Conservation (phyloP, 2,113 vertebrate genomes). For the Abramis brama region DNA sequence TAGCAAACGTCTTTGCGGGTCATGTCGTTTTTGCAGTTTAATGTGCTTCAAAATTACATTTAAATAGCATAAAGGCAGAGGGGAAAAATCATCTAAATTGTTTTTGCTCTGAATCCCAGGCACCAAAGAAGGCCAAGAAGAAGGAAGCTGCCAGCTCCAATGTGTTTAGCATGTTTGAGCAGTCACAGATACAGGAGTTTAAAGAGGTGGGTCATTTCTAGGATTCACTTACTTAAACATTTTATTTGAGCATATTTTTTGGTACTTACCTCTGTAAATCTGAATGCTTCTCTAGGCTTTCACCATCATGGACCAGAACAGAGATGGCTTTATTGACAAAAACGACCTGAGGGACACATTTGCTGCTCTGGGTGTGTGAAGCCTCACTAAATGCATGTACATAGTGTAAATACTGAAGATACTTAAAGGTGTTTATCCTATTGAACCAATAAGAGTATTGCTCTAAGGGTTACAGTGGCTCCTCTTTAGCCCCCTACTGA, state of each 20-base stretch:
- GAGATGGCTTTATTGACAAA: constrained; percentile 89
- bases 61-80: neutral
- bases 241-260: neutral
- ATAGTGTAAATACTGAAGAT: neutral
- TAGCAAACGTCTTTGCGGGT: neutral
- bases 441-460: neutral
- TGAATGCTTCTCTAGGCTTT: constrained; percentile 77
- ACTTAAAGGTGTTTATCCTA: neutral
- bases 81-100: neutral
- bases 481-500: neutral
- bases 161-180: constrained; percentile 92
- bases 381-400: neutral
- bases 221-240: neutral
- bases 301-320: constrained; percentile 94
- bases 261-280: neutral
- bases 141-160: constrained; percentile 83
- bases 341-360: constrained; percentile 85
- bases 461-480: neutral
- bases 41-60: neutral
- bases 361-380: constrained; percentile 78
- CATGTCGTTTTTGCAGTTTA: neutral
- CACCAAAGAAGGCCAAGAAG: constrained; percentile 88
- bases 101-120: constrained; percentile 64
- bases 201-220: constrained; percentile 80
- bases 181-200: constrained; percentile 92